These are phyloP conservation scores for Hermaeophaga mercurialis DNA, from an alignment of 2,888 invertebrate species.

Conservation along the genomic window DNA sequence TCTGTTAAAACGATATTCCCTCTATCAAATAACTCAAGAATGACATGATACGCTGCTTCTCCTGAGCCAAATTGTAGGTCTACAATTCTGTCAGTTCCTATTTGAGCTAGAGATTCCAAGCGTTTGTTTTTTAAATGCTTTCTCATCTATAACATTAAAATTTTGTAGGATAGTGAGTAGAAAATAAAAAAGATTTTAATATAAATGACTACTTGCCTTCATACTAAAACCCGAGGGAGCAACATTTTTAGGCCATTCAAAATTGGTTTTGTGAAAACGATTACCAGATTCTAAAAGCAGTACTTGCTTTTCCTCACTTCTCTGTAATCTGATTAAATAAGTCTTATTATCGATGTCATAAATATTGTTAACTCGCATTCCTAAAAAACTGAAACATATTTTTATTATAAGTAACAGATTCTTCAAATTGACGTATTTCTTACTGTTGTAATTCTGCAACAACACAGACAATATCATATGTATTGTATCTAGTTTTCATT, in stretches of 20 bases:
- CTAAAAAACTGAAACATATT: constrained; percentile 68
- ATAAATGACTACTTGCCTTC: constrained; percentile 69
- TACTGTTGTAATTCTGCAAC: constrained; percentile 87
- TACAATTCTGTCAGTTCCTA: constrained; percentile 93
- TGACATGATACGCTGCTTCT: constrained; percentile 93
- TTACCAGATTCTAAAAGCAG: constrained; percentile 93
- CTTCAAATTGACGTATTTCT: constrained; percentile 37
- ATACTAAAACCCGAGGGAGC: constrained; percentile 96
- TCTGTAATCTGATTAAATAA: constrained; percentile 86
- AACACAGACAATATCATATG: constrained; percentile 89
- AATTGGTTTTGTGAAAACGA: constrained; percentile 90
- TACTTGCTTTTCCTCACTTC: constrained; percentile 85
- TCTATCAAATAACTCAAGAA: constrained; percentile 92
- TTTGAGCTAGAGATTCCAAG: constrained; percentile 80
- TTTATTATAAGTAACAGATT: neutral
- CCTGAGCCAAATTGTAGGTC: constrained; percentile 94
- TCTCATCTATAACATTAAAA: constrained; percentile 67
- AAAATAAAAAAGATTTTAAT: neutral
- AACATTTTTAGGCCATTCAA: constrained; percentile 98
- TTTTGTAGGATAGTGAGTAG: no score
- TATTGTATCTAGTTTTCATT: constrained; percentile 95
- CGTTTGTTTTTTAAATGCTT: constrained; percentile 97
- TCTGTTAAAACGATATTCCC: constrained; percentile 97
- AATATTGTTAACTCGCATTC: constrained; percentile 94
- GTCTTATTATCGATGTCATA: constrained; percentile 98